A percentile compares a stretch with the other conserved stretches of the same genome.
Conservation (phyloP, 2,113 vertebrate species). For the Apeltes quadracus region DNA sequence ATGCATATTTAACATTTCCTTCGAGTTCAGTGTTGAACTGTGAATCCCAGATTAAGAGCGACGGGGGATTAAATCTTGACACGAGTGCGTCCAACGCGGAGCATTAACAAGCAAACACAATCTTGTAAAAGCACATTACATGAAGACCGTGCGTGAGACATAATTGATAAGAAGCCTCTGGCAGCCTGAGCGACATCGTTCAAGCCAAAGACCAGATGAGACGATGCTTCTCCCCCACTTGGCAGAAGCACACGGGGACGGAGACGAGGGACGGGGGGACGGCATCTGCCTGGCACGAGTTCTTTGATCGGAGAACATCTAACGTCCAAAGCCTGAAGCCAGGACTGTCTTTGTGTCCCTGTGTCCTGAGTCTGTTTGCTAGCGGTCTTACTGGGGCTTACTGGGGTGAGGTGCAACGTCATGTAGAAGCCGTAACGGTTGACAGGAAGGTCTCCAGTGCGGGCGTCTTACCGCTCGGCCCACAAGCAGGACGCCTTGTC, state of each 20-base stretch:
- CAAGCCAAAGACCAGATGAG: not conserved
- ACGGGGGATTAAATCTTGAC: constrained; percentile 12
- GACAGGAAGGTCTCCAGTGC: too few relatives aligned
- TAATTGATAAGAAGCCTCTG: not conserved
- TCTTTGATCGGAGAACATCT: too few relatives aligned
- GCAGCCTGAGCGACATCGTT: constrained; percentile 42
- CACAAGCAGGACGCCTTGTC: too few relatives aligned
- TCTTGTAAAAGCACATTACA: constrained; percentile 35
- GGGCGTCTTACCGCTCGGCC: too few relatives aligned
- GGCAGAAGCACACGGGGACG: constrained; percentile 43
- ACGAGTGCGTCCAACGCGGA: not conserved
- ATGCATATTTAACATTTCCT: not conserved
- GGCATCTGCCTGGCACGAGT: too few relatives aligned
- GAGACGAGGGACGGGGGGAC: not conserved
- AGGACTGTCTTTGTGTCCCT: too few relatives aligned
- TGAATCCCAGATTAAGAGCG: constrained; percentile 6
- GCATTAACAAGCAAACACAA: not conserved
- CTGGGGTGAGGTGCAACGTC: too few relatives aligned
- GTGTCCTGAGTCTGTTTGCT: too few relatives aligned
- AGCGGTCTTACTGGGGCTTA: too few relatives aligned
- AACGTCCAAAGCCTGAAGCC: too few relatives aligned
- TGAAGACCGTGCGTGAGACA: constrained; percentile 21
- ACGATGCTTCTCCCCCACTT: constrained; percentile 12
- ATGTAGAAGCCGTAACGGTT: too few relatives aligned
- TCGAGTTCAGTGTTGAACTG: not conserved